Evolutionary conservation across 1,140 invertebrate genomes (phyloP).

Genomic region (Nephila pilipes): DNA sequence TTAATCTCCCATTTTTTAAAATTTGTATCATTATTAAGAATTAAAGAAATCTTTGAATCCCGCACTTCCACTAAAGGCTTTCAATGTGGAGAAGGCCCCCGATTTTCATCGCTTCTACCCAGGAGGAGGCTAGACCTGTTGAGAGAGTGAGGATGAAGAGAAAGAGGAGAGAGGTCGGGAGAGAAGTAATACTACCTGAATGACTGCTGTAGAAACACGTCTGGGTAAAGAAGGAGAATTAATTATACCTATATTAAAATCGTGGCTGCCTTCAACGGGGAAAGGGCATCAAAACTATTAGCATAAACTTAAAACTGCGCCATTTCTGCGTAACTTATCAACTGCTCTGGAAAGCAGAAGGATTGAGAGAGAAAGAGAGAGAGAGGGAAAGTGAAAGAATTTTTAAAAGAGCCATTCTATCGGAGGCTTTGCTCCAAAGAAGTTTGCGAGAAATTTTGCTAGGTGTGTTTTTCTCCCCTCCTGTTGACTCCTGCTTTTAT

Average conservation of each 20-base stretch:
- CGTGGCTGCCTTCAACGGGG: constrained; percentile 59
- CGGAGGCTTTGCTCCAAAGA: constrained; percentile 29
- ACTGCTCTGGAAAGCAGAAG: constrained; percentile 5
- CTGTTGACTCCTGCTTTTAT: background rate
- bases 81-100: background rate
- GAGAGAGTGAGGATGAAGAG: constrained; percentile 28
- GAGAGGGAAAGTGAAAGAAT: background rate
- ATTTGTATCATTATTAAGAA: too few species aligned
- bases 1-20: too few species aligned
- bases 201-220: constrained; percentile 73
- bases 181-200: constrained; percentile 67
- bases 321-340: constrained; percentile 67
- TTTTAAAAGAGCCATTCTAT: constrained; percentile 62
- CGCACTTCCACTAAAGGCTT: background rate
- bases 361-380: background rate
- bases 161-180: background rate
- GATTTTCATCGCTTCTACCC: background rate
- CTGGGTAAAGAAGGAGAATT: constrained; percentile 67
- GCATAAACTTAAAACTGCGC: constrained; percentile 74
- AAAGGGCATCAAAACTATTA: constrained; percentile 74
- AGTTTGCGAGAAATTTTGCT: constrained; percentile 8
- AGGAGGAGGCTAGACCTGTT: constrained; percentile 5
- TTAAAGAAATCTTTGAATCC: too few species aligned
- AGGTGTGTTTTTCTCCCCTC: background rate
- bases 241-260: constrained; percentile 74